Conservation (phyloP, 2,888 invertebrate genomes). For the Phrixothrix hirtus region DNA sequence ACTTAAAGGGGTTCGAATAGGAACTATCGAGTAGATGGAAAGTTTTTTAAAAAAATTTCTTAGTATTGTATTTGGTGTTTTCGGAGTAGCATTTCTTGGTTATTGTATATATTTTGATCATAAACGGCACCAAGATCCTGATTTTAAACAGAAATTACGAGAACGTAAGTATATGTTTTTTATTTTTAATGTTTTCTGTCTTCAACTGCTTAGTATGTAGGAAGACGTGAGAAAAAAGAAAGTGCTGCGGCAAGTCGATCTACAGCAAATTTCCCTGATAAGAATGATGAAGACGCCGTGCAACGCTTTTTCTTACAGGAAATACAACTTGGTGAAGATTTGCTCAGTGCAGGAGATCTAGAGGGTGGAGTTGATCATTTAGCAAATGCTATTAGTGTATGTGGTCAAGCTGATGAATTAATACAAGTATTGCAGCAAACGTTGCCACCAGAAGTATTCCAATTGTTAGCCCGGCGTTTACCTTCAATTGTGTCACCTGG, state of each 20-base stretch:
- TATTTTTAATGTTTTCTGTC: not conserved
- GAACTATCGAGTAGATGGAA: constrained; percentile 38
- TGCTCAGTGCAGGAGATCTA: constrained; percentile 82
- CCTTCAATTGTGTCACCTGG: constrained; percentile 63
- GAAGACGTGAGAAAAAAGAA: constrained; percentile 65
- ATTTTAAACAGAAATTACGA: constrained; percentile 93
- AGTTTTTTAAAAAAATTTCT: constrained; percentile 69
- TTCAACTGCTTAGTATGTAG: constrained; percentile 51
- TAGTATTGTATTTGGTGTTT: constrained; percentile 87
- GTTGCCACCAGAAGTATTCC: constrained; percentile 92
- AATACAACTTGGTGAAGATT: constrained; percentile 93
- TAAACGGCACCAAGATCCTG: constrained; percentile 90
- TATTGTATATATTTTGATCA: constrained; percentile 98
- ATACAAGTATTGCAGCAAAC: constrained; percentile 89
- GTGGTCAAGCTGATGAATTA: constrained; percentile 91
- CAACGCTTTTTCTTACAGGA: constrained; percentile 74
- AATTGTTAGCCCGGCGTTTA: constrained; percentile 80
- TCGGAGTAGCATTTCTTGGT: constrained; percentile 87
- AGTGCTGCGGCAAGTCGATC: constrained; percentile 54
- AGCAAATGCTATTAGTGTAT: constrained; percentile 94
- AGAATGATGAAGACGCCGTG: constrained; percentile 90
- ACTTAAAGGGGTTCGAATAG: constrained; percentile 2
- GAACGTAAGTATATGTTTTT: constrained; percentile 86
- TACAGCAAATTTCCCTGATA: constrained; percentile 74
- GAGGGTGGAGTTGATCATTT: constrained; percentile 94